These are phyloP conservation scores for Onthophagus sagittarius DNA, from an alignment of 2,888 invertebrate genomes.

Conservation along the genomic window DNA sequence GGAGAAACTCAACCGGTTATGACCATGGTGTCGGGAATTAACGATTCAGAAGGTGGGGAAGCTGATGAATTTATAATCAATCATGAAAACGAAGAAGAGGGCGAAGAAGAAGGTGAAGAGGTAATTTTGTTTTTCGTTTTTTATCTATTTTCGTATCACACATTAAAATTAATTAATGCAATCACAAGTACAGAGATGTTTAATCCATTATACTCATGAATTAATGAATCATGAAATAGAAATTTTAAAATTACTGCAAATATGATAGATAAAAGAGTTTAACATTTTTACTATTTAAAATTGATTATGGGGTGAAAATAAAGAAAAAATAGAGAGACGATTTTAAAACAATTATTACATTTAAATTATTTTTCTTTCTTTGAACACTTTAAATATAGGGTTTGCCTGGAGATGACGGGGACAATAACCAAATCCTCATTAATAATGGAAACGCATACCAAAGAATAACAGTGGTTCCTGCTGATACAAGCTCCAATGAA, in stretches of 20 bases:
- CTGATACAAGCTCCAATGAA: constrained; percentile 71
- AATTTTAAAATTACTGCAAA: too few species aligned
- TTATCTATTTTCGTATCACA: too few species aligned
- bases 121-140: constrained; percentile 20
- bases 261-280: too few species aligned
- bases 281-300: too few species aligned
- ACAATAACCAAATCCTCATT: constrained; percentile 51
- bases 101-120: constrained; percentile 36
- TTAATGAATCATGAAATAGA: too few species aligned
- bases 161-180: too few species aligned
- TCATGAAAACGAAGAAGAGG: constrained; percentile 52
- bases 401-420: constrained; percentile 16
- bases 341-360: too few species aligned
- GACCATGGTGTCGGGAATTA: constrained; percentile 56
- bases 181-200: too few species aligned
- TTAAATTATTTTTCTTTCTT: neutral
- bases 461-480: constrained; percentile 80
- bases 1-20: constrained; percentile 62
- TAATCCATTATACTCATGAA: too few species aligned
- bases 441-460: constrained; percentile 66
- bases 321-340: too few species aligned
- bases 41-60: constrained; percentile 45
- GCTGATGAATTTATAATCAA: constrained; percentile 51
- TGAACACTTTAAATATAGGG: constrained; percentile 3
- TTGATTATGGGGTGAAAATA: too few species aligned